These are phyloP conservation scores for Pogonomyrmex californicus DNA, from an alignment of 1,140 invertebrate genomes.

Conservation along the genomic window DNA sequence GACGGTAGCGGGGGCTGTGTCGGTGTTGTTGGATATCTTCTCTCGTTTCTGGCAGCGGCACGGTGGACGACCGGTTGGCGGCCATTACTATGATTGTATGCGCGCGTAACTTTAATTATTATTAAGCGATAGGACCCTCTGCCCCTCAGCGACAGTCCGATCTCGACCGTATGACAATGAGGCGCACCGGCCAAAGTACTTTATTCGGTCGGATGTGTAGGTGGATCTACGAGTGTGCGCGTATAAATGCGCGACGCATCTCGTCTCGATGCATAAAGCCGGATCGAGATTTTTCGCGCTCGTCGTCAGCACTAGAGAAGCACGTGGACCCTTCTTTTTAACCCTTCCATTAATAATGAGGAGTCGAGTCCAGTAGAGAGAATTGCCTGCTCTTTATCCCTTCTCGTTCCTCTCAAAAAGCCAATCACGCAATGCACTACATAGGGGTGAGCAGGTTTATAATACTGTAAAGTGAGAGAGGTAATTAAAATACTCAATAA, in stretches of 20 bases:
- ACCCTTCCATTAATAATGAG: not conserved
- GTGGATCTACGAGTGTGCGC: slow-evolving; percentile 10
- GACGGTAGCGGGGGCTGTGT: slow-evolving; percentile 66
- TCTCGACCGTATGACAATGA: slow-evolving; percentile 62
- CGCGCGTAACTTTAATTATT: slow-evolving; percentile 81
- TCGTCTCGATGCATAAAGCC: slow-evolving; percentile 7
- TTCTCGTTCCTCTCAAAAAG: slow-evolving; percentile 22
- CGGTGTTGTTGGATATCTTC: slow-evolving; percentile 64
- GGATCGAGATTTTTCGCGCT: slow-evolving; percentile 57
- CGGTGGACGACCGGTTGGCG: slow-evolving; percentile 65
- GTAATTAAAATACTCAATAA: not conserved
- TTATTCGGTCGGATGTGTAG: slow-evolving; percentile 60
- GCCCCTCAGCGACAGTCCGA: not conserved
- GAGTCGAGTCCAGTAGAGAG: not conserved
- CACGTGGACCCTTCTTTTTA: slow-evolving; percentile 9
- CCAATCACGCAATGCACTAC: slow-evolving; percentile 22
- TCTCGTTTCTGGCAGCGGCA: slow-evolving; percentile 72
- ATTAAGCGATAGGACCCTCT: slow-evolving; percentile 68
- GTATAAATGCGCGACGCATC: not conserved
- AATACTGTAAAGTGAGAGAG: slow-evolving; percentile 1
- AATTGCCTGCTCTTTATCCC: not conserved
- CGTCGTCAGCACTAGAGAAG: not conserved
- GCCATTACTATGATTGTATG: slow-evolving; percentile 84
- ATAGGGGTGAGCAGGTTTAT: slow-evolving; percentile 1
- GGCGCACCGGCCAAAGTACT: slow-evolving; percentile 29